Percentiles rank a stretch among this genome's conserved stretches.
Evolutionary conservation across 2,113 vertebrate genomes (phyloP).

Genomic region (Corythoichthys haematopterus): DNA sequence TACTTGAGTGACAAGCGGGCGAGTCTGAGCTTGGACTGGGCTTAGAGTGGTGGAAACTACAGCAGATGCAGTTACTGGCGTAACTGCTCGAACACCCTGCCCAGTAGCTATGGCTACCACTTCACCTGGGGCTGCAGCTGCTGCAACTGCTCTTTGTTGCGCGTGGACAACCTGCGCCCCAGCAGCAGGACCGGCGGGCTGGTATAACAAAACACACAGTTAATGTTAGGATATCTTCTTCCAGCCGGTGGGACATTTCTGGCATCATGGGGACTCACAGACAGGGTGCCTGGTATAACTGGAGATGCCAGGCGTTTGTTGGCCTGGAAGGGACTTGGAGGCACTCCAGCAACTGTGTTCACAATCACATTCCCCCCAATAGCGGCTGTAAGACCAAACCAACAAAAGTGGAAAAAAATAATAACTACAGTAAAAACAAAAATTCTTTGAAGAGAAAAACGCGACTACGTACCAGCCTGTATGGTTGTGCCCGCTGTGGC

Average conservation of each 20-base stretch:
- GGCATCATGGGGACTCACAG: slow-evolving; percentile 75
- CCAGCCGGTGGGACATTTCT: background rate
- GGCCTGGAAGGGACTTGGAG: slow-evolving; percentile 86
- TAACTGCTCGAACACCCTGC: slow-evolving; percentile 78
- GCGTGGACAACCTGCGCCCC: slow-evolving; percentile 82
- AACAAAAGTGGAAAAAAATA: slow-evolving; percentile 17
- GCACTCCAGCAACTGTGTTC: slow-evolving; percentile 87
- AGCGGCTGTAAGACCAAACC: slow-evolving; percentile 69
- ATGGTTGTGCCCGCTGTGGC: slow-evolving; percentile 84
- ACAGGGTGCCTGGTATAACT: slow-evolving; percentile 79
- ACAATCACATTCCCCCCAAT: slow-evolving; percentile 93
- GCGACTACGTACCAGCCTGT: slow-evolving; percentile 79
- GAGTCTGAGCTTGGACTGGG: slow-evolving; percentile 77
- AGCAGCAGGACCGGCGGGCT: slow-evolving; percentile 73
- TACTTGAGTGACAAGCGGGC: slow-evolving; percentile 80
- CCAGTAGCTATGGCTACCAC: slow-evolving; percentile 82
- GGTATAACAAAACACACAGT: slow-evolving; percentile 4
- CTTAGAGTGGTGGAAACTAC: slow-evolving; percentile 83
- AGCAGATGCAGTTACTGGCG: slow-evolving; percentile 78
- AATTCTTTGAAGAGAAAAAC: slow-evolving; percentile 10
- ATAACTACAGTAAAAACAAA: slow-evolving; percentile 18
- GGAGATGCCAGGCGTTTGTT: slow-evolving; percentile 90
- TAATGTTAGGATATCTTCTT: background rate
- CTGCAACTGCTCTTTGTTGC: slow-evolving; percentile 76
- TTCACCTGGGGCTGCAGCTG: slow-evolving; percentile 72